phyloP scores from a whole-genome alignment of 2,888 invertebrate genomes.

The Euphydryas editha region DNA sequence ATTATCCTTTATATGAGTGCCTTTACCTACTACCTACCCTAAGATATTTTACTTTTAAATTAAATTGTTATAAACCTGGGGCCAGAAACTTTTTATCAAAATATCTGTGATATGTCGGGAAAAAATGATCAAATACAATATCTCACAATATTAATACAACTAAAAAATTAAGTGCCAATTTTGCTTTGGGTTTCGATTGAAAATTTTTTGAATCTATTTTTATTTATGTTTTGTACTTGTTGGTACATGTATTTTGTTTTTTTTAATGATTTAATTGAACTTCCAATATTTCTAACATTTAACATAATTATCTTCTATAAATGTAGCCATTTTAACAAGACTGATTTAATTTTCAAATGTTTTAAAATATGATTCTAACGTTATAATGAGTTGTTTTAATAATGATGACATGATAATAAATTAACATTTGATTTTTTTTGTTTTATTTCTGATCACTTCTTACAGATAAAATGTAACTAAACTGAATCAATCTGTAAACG shows the following conservation, averaged over 20 bases:
- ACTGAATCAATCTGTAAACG: no score
- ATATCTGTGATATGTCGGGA: constrained; percentile 68
- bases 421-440: constrained; percentile 69
- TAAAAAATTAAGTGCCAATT: constrained; percentile 69
- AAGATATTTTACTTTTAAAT: constrained; percentile 41
- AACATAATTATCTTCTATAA: constrained; percentile 66
- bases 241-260: constrained; percentile 62
- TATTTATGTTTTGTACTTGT: constrained; percentile 61
- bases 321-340: constrained; percentile 84
- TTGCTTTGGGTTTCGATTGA: constrained; percentile 57
- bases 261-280: constrained; percentile 57
- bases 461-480: no score
- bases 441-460: constrained; percentile 31
- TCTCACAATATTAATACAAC: constrained; percentile 11
- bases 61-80: constrained; percentile 34
- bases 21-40: constrained; percentile 26
- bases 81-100: constrained; percentile 56
- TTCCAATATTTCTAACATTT: constrained; percentile 62
- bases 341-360: constrained; percentile 82
- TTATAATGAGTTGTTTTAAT: constrained; percentile 77
- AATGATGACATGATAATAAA: constrained; percentile 81
- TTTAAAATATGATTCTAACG: constrained; percentile 77
- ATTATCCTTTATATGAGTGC: constrained; percentile 39
- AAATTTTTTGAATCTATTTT: constrained; percentile 62
- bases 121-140: constrained; percentile 45